Conservation (phyloP, 2,113 vertebrate species). For the Addax nasomaculatus region DNA sequence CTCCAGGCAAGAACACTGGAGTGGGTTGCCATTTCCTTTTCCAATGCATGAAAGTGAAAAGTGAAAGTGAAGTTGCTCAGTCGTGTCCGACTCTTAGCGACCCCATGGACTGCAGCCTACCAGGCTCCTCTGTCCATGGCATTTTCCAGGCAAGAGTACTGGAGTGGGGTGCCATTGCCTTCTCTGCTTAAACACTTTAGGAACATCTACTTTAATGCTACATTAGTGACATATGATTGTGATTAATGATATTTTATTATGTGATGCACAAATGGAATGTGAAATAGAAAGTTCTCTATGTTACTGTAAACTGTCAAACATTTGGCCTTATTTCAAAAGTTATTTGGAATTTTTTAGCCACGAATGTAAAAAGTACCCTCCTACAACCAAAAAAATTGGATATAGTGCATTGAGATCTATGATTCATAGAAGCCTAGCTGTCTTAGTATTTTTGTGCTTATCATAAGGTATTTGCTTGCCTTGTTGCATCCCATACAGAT, state of each 20-base stretch:
- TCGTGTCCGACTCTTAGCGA: too few species aligned
- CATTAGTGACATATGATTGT: neutral
- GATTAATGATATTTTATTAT: neutral
- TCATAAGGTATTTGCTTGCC: neutral
- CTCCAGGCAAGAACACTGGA: too few species aligned
- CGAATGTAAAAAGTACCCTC: neutral
- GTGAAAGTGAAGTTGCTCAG: too few species aligned
- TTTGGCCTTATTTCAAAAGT: constrained; percentile 40
- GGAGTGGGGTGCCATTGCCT: too few species aligned
- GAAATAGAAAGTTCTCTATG: neutral
- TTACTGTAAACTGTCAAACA: constrained; percentile 21
- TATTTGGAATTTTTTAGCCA: constrained; percentile 2
- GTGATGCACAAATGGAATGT: neutral
- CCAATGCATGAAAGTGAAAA: too few species aligned
- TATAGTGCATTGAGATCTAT: neutral
- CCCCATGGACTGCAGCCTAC: too few species aligned
- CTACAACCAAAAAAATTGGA: neutral
- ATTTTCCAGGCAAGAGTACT: too few species aligned
- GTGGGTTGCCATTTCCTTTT: too few species aligned
- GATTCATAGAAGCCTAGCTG: neutral
- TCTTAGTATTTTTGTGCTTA: neutral
- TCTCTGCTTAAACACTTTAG: neutral
- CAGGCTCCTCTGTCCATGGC: too few species aligned
- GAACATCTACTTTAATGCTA: neutral
- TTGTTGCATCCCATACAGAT: neutral